These are phyloP conservation scores for Chydorus sphaericus DNA, from an alignment of 2,888 invertebrate genomes.

Conservation along the genomic window DNA sequence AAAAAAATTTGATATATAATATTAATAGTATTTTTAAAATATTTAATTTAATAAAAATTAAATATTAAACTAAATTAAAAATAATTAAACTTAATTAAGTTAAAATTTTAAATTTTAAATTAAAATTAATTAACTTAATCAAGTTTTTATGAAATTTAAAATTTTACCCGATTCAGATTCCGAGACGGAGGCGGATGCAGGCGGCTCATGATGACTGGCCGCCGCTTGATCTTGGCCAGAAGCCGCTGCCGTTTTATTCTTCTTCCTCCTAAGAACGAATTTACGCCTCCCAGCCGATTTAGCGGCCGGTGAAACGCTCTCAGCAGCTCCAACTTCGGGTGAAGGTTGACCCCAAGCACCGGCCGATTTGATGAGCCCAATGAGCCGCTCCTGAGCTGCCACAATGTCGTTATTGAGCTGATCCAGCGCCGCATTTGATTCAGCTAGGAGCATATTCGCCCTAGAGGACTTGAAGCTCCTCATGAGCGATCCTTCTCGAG, in stretches of 20 bases:
- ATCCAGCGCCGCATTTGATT: conserved; percentile 46
- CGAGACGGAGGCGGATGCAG: conserved; percentile 6
- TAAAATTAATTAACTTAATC: too few species aligned
- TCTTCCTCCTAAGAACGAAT: conserved; percentile 52
- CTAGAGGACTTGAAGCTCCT: conserved; percentile 25
- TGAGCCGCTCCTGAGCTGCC: conserved; percentile 44
- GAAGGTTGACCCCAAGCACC: background rate
- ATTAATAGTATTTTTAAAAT: background rate
- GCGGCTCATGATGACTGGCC: background rate
- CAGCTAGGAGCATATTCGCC: conserved; percentile 46
- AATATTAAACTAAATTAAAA: background rate
- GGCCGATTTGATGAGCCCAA: background rate
- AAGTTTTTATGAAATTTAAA: too few species aligned
- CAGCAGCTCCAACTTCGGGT: background rate
- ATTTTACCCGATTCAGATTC: conserved; percentile 9
- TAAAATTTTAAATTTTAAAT: background rate
- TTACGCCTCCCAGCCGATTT: conserved; percentile 53
- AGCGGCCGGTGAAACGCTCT: conserved; percentile 34
- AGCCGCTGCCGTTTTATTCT: conserved; percentile 26
- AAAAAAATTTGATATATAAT: too few species aligned
- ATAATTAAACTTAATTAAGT: background rate
- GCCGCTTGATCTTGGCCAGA: conserved; percentile 26
- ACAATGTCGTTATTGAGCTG: conserved; percentile 47
- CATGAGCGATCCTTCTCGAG: conserved; percentile 33
- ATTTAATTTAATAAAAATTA: background rate